phyloP scores from a whole-genome alignment of 2,797 vertebrate species.

The Melanotaenia trifasciata region DNA sequence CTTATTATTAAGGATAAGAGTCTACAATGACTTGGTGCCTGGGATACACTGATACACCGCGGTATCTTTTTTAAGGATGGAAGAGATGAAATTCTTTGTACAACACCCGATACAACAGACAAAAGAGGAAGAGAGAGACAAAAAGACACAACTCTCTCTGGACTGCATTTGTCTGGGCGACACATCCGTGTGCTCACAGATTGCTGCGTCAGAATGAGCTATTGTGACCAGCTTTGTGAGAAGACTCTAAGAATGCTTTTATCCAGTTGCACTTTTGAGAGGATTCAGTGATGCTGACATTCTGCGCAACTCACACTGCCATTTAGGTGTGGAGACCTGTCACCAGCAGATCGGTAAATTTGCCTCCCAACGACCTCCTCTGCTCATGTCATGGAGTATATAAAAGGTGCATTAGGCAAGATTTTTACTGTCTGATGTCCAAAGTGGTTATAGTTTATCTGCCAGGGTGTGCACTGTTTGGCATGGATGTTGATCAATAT shows the following conservation, averaged over 20 bases:
- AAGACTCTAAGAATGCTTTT: slow-evolving; percentile 60
- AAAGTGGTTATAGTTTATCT: background rate
- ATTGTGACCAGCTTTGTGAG: slow-evolving; percentile 55
- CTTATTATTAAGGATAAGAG: slow-evolving; percentile 46
- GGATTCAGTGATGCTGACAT: slow-evolving; percentile 40
- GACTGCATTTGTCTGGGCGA: slow-evolving; percentile 60
- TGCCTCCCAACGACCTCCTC: background rate
- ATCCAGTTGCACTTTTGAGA: slow-evolving; percentile 41
- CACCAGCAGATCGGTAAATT: background rate
- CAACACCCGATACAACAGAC: slow-evolving; percentile 42
- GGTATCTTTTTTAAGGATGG: slow-evolving; percentile 50
- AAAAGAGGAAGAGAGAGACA: slow-evolving; percentile 18
- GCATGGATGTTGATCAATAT: slow-evolving; percentile 18
- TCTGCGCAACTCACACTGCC: slow-evolving; percentile 13
- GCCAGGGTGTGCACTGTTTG: slow-evolving; percentile 2
- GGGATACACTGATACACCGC: slow-evolving; percentile 32
- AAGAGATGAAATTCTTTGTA: slow-evolving; percentile 58
- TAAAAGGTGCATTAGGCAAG: slow-evolving; percentile 15
- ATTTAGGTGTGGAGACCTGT: slow-evolving; percentile 40
- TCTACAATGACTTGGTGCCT: slow-evolving; percentile 31
- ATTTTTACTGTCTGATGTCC: slow-evolving; percentile 6
- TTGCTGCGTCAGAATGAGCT: slow-evolving; percentile 56
- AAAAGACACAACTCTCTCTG: slow-evolving; percentile 19
- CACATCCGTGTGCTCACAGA: slow-evolving; percentile 37
- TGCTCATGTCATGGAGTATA: slow-evolving; percentile 20